Percentiles rank a stretch among this genome's conserved stretches.
Evolutionary conservation across 2,113 vertebrate species (phyloP).

Genomic region (Misgurnus anguillicaudatus): DNA sequence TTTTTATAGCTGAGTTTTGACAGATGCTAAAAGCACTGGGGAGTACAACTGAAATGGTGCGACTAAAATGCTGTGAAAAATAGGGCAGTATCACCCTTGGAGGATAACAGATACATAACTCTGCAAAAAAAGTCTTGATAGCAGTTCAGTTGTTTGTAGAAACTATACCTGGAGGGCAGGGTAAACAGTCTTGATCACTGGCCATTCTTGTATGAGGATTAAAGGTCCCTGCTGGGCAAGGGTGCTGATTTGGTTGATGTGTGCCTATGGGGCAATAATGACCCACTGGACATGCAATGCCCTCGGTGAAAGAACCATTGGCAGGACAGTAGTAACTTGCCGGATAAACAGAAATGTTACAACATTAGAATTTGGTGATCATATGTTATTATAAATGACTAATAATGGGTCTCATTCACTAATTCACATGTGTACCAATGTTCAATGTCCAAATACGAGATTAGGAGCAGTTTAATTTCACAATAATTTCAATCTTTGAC

Average conservation of each 20-base stretch:
- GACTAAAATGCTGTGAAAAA: slow-evolving; percentile 1
- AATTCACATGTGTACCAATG: too few species aligned
- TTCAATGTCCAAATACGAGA: too few species aligned
- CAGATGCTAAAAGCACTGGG: neutral
- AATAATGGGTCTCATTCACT: too few species aligned
- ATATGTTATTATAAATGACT: too few species aligned
- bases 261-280: slow-evolving; percentile 84
- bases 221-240: slow-evolving; percentile 84
- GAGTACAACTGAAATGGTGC: slow-evolving; percentile 3
- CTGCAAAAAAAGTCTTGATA: slow-evolving; percentile 8
- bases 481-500: too few species aligned
- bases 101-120: neutral
- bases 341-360: neutral
- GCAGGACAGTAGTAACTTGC: slow-evolving; percentile 84
- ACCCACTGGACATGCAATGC: slow-evolving; percentile 77
- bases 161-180: slow-evolving; percentile 83
- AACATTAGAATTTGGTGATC: neutral
- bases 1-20: slow-evolving; percentile 22
- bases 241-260: slow-evolving; percentile 77
- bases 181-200: slow-evolving; percentile 74
- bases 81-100: neutral
- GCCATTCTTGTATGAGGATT: slow-evolving; percentile 72
- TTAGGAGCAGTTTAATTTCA: too few species aligned
- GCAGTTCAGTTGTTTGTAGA: neutral
- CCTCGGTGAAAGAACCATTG: slow-evolving; percentile 70